Conservation (phyloP, 2,113 vertebrate genomes). For the Tragelaphus scriptus region DNA sequence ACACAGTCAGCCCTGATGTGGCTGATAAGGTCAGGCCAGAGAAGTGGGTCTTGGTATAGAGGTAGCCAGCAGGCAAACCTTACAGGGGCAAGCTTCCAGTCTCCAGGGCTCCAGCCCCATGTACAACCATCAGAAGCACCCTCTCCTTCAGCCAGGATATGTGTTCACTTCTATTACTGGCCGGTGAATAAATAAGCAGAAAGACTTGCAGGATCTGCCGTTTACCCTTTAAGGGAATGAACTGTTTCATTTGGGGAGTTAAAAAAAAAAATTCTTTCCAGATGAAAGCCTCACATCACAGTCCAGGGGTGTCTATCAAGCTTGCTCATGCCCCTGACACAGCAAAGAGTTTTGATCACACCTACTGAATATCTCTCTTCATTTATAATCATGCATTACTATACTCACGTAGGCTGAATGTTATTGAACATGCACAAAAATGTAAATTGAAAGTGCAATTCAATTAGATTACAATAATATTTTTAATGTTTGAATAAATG, state of each 20-base stretch:
- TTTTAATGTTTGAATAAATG: neutral
- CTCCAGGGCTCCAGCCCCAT: too few relatives aligned
- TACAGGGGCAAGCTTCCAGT: neutral
- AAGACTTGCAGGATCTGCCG: neutral
- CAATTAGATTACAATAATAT: neutral
- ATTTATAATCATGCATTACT: neutral
- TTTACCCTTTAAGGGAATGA: slow-evolving; percentile 68
- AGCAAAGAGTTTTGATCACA: neutral
- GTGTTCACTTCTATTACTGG: slow-evolving; percentile 30
- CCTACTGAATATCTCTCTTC: neutral
- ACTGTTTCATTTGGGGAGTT: slow-evolving; percentile 19
- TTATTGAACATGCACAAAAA: neutral
- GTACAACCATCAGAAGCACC: neutral
- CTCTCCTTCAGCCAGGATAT: neutral
- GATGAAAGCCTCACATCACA: neutral
- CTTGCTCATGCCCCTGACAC: neutral
- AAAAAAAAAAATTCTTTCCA: neutral
- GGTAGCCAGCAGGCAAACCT: neutral
- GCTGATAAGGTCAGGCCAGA: neutral
- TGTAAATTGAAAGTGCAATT: neutral
- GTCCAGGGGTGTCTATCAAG: neutral
- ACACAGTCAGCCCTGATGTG: neutral
- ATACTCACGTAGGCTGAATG: neutral
- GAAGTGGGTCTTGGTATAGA: neutral
- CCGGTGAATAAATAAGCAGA: slow-evolving; percentile 43